Evolutionary conservation across 1,140 invertebrate species (phyloP), one percentile per base, ranked within the genome.

Genomic region (Panagrolaimus sp.): DNA sequence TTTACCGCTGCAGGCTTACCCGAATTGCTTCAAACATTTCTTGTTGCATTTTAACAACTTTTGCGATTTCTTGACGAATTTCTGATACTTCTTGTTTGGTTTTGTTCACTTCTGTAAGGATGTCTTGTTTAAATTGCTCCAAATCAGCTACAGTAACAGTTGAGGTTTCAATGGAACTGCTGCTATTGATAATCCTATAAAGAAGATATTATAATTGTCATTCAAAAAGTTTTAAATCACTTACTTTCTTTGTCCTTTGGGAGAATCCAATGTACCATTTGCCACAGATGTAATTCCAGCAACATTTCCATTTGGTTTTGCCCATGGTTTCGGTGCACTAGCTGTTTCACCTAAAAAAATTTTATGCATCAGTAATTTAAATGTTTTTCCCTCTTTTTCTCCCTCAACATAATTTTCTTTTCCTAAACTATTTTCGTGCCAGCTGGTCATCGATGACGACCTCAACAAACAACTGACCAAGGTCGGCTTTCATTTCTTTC

Each of bases 201-300:
- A 38, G 2, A 38, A 2, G 7, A 38, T 4, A 38, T 38, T 38
- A 38, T 4, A 38, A 4, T 38, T 4, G 31, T 38, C 31, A 38
- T 38, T 38, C 7, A 38, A n/a, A n/a, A n/a, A n/a, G n/a, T 38
- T 38, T 38, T 38, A 38, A 7, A 4, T 38, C 31, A 38, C 31
- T 38, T 38, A 25, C 51, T 57, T 57, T 27, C 51, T 57, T 27
- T 25, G 51, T 20, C 20, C 51, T 57, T 57, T 57, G 9, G 51
- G 51, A 9, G 51, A 57, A 27, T 57, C 51, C 8, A 27, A 25
- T 20, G 20, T n/a, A 20, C 8, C 16, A 27, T 57, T 57, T 11
- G 20, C 27, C 20, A 20, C 27, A 11, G 14, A 25, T 14, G 27
- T 57, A 38, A 38, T 38, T 38, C 31, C 31, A 4, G 31, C 31